Evolutionary conservation across 2,797 vertebrate genomes (phyloP).

Genomic region (Bradypodion pumilum): DNA sequence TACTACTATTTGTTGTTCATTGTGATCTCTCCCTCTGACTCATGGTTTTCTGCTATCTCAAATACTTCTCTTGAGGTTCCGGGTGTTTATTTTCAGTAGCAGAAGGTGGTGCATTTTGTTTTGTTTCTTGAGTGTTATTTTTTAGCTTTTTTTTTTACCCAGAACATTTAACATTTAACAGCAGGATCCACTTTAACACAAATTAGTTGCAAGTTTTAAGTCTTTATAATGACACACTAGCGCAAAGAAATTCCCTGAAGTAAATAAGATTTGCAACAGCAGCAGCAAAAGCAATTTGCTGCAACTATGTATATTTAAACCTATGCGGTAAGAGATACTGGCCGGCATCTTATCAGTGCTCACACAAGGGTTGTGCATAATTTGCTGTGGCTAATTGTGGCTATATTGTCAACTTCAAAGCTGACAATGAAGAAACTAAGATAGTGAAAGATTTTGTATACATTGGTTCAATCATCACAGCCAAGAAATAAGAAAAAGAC

Average conservation of each 20-base stretch:
- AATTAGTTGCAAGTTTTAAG: slow-evolving; percentile 15
- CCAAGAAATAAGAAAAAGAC: too few species aligned
- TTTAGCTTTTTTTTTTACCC: neutral
- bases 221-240: slow-evolving; percentile 23
- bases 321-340: slow-evolving; percentile 12
- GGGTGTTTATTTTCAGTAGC: neutral
- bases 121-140: neutral
- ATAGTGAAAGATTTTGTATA: too few species aligned
- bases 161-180: neutral
- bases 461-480: too few species aligned
- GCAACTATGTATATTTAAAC: slow-evolving; percentile 30
- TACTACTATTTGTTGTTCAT: too few species aligned
- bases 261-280: slow-evolving; percentile 21
- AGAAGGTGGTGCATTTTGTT: neutral
- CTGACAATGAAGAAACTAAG: too few species aligned
- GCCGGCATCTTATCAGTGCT: neutral
- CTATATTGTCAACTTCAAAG: too few species aligned
- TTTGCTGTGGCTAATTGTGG: too few species aligned
- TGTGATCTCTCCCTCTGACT: neutral
- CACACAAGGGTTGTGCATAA: too few species aligned
- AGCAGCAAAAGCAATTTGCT: slow-evolving; percentile 22
- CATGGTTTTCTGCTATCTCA: neutral
- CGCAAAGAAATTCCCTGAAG: slow-evolving; percentile 23
- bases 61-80: neutral
- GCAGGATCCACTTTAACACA: neutral